Base-by-base conservation (phyloP, 2,797 vertebrate genomes). In the Manis crassicaudata region DNA sequence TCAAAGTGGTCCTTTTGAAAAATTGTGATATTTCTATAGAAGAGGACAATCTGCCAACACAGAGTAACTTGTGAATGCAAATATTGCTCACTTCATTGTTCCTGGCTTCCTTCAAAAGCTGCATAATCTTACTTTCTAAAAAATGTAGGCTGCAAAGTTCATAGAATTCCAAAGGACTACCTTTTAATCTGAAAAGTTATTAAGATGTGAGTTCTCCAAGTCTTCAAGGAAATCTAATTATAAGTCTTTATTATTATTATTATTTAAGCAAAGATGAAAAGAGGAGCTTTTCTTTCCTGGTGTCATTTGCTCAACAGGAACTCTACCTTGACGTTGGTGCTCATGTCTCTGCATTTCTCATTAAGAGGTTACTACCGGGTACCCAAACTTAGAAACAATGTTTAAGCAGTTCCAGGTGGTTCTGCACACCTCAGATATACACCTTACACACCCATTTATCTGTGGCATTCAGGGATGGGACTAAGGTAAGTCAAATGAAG, bases 191-290 rank as follows among this genome's bases (percentile, higher is more conserved):
- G 97, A 98, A 98, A 98, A 98, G 97, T 97, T 98, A 98, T 97
- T 98, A 98, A 98, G 97, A 97, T 98, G 96, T 98, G 98, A 98
- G 97, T 98, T 98, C 98, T 98, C 97, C 95, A 97, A 97, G 94
- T 98, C 98, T 98, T 98, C 98, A 98, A 98, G 98, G 96, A 98
- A 98, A 99, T 98, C 98, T 98, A 99, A 98, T 99, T 99, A 98
- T 98, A 98, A 97, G 81, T 96, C 97, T 97, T 98, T 98, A 98
- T 88, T 96, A 46, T 97, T 97, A 92, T 97, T 98, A 97, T 98
- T 98, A 98, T 98, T 98, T 98, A 98, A 98, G 97, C 90, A 97
- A 98, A 97, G 98, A 98, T 98, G 97, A 95, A 96, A 98, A 98
- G 97, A 98, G 87, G 91, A 98, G 97, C 98, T 98, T 98, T 98